Evolutionary conservation across 2,797 vertebrate species (phyloP).

Genomic region (Falco novaeseelandiae): DNA sequence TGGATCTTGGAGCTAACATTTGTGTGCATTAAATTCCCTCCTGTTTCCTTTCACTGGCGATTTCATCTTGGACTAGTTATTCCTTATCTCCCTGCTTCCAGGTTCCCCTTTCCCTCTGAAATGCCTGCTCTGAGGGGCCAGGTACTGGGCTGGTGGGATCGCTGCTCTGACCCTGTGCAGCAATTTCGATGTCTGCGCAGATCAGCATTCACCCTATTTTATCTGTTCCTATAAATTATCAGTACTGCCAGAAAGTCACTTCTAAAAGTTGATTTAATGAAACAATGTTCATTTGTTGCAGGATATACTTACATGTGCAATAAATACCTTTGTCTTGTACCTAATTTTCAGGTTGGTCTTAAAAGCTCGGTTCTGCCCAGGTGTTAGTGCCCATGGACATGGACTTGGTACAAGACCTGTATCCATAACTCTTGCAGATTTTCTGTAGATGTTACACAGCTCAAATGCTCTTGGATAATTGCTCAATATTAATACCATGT

Average conservation of each 20-base stretch:
- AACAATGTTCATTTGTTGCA: background rate
- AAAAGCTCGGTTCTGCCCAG: background rate
- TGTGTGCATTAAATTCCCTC: background rate
- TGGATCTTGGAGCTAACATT: background rate
- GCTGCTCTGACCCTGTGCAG: background rate
- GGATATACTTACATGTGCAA: background rate
- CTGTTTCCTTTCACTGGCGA: background rate
- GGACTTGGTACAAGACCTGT: background rate
- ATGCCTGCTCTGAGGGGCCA: background rate
- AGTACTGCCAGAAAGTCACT: background rate
- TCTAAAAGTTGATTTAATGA: background rate
- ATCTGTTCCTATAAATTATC: background rate
- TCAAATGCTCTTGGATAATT: conserved; percentile 6
- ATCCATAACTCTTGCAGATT: background rate
- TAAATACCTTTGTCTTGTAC: background rate
- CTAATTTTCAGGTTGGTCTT: background rate
- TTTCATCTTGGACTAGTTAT: background rate
- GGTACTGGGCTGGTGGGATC: background rate
- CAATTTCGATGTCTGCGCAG: background rate
- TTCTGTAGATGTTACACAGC: background rate
- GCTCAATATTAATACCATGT: background rate
- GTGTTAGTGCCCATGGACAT: background rate
- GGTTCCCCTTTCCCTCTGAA: background rate
- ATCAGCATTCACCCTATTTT: background rate
- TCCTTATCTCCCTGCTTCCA: background rate